A percentile compares a stretch with the other conserved stretches of the same genome.
phyloP scores from a whole-genome alignment of 2,113 vertebrate species.

The Athene cunicularia region DNA sequence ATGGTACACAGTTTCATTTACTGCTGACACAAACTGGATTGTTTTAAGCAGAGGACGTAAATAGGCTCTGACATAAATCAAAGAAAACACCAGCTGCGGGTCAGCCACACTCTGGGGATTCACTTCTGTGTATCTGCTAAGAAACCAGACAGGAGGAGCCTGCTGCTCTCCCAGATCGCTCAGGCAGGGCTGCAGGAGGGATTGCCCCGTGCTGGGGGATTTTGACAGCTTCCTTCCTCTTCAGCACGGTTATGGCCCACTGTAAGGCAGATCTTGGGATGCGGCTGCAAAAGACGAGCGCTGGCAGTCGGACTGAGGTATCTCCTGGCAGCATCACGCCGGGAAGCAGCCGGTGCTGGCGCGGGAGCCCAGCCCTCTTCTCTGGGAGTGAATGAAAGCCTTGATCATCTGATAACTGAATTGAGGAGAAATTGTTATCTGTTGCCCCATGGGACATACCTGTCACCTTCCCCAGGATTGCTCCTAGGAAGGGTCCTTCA shows the following conservation, averaged over 20 bases:
- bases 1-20: conserved; percentile 56
- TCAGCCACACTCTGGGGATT: neutral
- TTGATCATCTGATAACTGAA: neutral
- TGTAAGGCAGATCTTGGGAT: neutral
- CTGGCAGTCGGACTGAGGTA: neutral
- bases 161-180: neutral
- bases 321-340: neutral
- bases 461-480: fast-evolving
- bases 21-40: conserved; percentile 52
- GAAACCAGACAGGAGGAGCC: neutral
- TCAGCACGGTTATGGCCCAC: neutral
- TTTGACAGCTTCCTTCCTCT: neutral
- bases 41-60: conserved; percentile 53
- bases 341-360: fast-evolving
- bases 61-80: conserved; percentile 64
- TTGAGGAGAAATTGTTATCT: neutral
- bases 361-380: neutral
- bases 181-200: neutral
- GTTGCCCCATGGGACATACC: fast-evolving
- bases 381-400: neutral
- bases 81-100: conserved; percentile 61
- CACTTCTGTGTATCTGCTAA: neutral
- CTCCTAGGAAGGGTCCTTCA: neutral
- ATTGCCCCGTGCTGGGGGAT: neutral
- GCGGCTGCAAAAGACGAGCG: fast-evolving